These are phyloP conservation scores for Polydrusus cervinus DNA, from an alignment of 2,888 invertebrate genomes.

Conservation along the genomic window DNA sequence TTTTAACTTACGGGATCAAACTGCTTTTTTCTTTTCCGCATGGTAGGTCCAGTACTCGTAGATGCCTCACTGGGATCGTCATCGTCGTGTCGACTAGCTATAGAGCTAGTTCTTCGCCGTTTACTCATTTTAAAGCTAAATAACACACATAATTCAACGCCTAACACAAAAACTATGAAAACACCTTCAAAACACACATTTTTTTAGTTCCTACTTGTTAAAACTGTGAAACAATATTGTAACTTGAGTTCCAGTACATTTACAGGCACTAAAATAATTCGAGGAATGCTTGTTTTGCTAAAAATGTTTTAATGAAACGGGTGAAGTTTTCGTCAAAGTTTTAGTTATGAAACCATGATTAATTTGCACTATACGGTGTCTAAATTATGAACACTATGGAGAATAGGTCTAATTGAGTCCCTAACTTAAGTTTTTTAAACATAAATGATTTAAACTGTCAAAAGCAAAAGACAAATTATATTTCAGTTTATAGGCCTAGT, in stretches of 20 bases:
- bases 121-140: conserved; percentile 77
- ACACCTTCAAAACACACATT: conserved; percentile 8
- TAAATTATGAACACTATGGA: background rate
- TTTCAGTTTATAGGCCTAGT: background rate
- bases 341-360: background rate
- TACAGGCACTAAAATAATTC: conserved; percentile 12
- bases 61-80: conserved; percentile 79
- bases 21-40: conserved; percentile 79
- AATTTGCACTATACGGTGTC: background rate
- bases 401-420: background rate
- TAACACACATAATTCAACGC: conserved; percentile 19
- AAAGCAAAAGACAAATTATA: background rate
- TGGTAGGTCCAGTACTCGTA: conserved; percentile 71
- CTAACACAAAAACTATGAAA: conserved; percentile 22
- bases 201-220: background rate
- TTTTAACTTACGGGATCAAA: conserved; percentile 80
- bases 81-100: conserved; percentile 81
- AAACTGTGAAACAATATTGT: background rate
- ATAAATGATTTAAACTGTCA: background rate
- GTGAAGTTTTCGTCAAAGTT: background rate
- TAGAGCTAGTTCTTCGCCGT: conserved; percentile 88
- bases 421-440: background rate
- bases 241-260: background rate
- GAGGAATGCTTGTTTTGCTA: background rate
- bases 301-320: background rate